Evolutionary conservation across 1,140 invertebrate species (phyloP).

Genomic region (Gryllus bimaculatus): DNA sequence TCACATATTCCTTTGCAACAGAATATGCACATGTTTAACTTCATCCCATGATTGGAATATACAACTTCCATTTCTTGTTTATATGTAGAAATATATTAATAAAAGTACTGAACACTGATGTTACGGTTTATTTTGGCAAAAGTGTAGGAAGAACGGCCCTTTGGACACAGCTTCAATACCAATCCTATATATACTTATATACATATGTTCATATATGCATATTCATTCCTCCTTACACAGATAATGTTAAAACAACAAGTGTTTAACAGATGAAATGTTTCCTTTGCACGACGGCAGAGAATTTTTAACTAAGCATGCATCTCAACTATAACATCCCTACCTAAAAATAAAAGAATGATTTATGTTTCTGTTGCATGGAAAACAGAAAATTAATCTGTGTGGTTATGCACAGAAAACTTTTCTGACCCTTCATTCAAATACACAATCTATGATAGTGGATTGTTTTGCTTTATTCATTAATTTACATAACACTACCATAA

Average conservation of each 20-base stretch:
- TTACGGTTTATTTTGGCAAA: not conserved
- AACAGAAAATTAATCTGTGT: not conserved
- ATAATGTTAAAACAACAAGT: not conserved
- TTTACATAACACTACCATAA: conserved; percentile 1
- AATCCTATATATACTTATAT: not conserved
- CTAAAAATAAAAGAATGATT: not conserved
- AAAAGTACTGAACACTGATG: not conserved
- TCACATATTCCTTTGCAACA: not conserved
- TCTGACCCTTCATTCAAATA: not conserved
- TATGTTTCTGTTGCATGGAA: not conserved
- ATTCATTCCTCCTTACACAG: not conserved
- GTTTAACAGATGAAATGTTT: not conserved
- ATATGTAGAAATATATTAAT: not conserved
- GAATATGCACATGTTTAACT: not conserved
- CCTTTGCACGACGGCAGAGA: not conserved
- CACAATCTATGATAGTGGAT: not conserved
- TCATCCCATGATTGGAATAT: not conserved
- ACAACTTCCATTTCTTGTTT: not conserved
- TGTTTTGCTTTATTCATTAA: not conserved
- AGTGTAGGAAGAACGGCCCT: not conserved
- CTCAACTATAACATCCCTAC: not conserved
- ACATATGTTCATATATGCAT: not conserved
- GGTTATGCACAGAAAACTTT: not conserved
- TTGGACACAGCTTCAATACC: not conserved
- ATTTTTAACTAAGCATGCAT: not conserved